Conservation (phyloP, 2,888 invertebrate genomes). For the Matsumyia berberina region DNA sequence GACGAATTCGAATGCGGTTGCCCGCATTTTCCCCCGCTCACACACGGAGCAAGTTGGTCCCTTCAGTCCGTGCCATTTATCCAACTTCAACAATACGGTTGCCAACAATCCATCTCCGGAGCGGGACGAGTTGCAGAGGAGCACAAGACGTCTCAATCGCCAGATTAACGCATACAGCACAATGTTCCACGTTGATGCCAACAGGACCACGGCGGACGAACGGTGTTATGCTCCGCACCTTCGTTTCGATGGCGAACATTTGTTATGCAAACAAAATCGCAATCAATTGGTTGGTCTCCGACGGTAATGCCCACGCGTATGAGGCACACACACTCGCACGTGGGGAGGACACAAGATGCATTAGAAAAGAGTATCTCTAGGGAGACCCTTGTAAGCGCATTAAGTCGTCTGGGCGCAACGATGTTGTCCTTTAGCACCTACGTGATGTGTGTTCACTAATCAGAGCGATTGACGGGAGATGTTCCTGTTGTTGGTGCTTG, state of each 20-base stretch:
- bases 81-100: constrained; percentile 65
- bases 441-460: constrained; percentile 76
- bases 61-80: constrained; percentile 51
- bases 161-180: constrained; percentile 69
- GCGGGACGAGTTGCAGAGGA: background rate
- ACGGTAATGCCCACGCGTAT: constrained; percentile 68
- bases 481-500: constrained; percentile 40
- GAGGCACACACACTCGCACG: background rate
- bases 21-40: constrained; percentile 59
- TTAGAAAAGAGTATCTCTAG: constrained; percentile 56
- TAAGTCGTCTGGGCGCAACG: constrained; percentile 76
- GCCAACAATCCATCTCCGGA: constrained; percentile 67
- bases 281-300: constrained; percentile 72
- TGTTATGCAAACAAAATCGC: constrained; percentile 76
- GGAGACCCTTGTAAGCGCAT: constrained; percentile 74
- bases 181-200: too few species aligned
- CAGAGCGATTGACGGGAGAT: constrained; percentile 74
- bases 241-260: constrained; percentile 71
- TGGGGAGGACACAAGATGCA: constrained; percentile 50
- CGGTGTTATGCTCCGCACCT: constrained; percentile 75
- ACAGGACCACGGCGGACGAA: constrained; percentile 16
- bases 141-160: constrained; percentile 68
- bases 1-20: constrained; percentile 69
- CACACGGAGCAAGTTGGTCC: background rate
- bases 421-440: constrained; percentile 76